Evolutionary conservation across 1,140 invertebrate genomes (phyloP).

Genomic region (Drosophila orosa): DNA sequence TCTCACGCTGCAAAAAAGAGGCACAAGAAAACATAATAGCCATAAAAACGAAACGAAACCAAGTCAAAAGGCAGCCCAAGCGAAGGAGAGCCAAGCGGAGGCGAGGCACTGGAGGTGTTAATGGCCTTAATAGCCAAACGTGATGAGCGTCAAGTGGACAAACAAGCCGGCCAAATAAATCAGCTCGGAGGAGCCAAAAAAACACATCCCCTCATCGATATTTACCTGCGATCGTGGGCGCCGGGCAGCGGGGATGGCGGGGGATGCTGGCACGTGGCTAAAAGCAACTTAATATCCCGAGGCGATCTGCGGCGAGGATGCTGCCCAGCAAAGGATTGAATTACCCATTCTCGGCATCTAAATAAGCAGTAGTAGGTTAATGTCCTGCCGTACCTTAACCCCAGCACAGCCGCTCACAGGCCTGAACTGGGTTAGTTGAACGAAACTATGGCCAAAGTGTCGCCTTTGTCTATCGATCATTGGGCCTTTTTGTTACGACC

Average conservation of each 20-base stretch:
- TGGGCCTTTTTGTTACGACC: neutral
- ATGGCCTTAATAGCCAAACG: slow-evolving; percentile 69
- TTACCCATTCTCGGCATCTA: slow-evolving; percentile 50
- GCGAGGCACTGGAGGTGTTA: slow-evolving; percentile 62
- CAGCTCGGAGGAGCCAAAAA: slow-evolving; percentile 20
- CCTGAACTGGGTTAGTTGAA: slow-evolving; percentile 68
- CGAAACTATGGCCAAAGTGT: slow-evolving; percentile 46
- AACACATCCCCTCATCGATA: slow-evolving; percentile 43
- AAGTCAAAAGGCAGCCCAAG: slow-evolving; percentile 31
- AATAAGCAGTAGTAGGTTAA: slow-evolving; percentile 56
- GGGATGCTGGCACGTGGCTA: slow-evolving; percentile 60
- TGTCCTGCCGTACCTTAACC: slow-evolving; percentile 76
- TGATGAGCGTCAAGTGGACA: slow-evolving; percentile 63
- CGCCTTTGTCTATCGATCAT: slow-evolving; percentile 27
- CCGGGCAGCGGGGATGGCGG: slow-evolving; percentile 5
- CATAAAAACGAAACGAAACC: slow-evolving; percentile 54
- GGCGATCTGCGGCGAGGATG: slow-evolving; percentile 49
- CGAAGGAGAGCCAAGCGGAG: slow-evolving; percentile 3
- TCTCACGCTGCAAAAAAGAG: slow-evolving; percentile 11
- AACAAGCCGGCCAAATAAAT: slow-evolving; percentile 53
- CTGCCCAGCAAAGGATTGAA: slow-evolving; percentile 67
- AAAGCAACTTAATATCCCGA: slow-evolving; percentile 66
- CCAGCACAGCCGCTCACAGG: slow-evolving; percentile 15
- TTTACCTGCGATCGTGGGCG: slow-evolving; percentile 35
- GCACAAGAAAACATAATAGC: slow-evolving; percentile 15